Evolutionary conservation across 2,113 vertebrate genomes (phyloP).

Genomic region (Anser cygnoides): DNA sequence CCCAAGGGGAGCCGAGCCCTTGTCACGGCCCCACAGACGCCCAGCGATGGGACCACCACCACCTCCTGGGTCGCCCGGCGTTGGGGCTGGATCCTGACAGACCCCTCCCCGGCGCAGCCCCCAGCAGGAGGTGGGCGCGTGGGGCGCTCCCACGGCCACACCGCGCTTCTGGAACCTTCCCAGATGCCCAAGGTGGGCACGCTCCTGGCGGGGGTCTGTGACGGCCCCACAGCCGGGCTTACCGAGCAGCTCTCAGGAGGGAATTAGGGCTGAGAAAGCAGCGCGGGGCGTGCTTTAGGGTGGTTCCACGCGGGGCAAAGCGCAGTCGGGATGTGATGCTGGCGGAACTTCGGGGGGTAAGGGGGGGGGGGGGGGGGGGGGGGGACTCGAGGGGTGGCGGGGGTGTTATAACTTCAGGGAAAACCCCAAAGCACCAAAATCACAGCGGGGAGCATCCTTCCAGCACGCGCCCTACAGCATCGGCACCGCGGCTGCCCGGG

Average conservation of each 20-base stretch:
- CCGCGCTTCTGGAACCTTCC: neutral
- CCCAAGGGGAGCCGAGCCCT: neutral
- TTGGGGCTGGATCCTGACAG: too few relatives aligned
- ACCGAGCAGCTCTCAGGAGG: neutral
- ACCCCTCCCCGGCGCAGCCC: too few relatives aligned
- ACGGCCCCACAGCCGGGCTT: too few relatives aligned
- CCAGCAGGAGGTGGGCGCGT: neutral
- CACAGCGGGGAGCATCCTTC: too few relatives aligned
- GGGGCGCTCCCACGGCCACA: neutral
- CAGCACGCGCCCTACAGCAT: too few relatives aligned
- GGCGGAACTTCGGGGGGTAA: neutral
- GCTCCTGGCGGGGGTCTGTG: neutral
- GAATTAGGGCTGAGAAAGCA: neutral
- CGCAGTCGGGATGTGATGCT: accelerated
- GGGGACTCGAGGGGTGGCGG: too few relatives aligned
- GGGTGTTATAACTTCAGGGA: neutral
- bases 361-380: too few relatives aligned
- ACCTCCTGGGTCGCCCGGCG: too few relatives aligned
- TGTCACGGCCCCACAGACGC: neutral
- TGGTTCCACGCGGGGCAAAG: accelerated
- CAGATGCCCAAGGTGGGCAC: too few relatives aligned
- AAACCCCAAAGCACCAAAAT: too few relatives aligned
- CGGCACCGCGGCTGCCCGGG: too few relatives aligned
- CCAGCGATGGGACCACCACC: neutral
- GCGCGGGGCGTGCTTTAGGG: neutral